These are phyloP conservation scores for Mimachlamys varia DNA, from an alignment of 2,888 invertebrate genomes.

Conservation along the genomic window DNA sequence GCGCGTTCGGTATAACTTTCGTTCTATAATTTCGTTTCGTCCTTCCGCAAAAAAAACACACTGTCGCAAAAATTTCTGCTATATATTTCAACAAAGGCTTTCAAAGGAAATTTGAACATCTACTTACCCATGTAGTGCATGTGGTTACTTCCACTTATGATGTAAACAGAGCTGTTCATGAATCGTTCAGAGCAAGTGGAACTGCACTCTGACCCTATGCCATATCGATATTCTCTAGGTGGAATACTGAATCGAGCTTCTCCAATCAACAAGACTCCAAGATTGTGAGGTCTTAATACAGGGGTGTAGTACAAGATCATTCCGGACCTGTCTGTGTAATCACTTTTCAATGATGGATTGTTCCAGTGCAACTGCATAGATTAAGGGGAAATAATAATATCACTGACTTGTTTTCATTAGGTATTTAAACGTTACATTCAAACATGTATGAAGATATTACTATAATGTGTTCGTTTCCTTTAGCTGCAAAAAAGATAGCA, in stretches of 20 bases:
- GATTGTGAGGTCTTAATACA: conserved; percentile 49
- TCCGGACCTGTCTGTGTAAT: conserved; percentile 54
- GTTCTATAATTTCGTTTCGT: too few species aligned
- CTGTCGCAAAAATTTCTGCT: too few species aligned
- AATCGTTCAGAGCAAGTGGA: conserved; percentile 44
- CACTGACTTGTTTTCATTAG: too few species aligned
- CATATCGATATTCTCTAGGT: conserved; percentile 42
- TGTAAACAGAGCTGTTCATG: conserved; percentile 48
- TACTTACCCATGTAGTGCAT: conserved; percentile 56
- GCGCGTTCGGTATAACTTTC: too few species aligned
- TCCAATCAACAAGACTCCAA: conserved; percentile 48
- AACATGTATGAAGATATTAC: too few species aligned
- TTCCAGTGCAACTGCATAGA: conserved; percentile 53
- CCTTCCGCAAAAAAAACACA: too few species aligned
- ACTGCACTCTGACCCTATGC: conserved; percentile 42
- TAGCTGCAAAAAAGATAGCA: too few species aligned
- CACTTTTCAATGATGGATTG: conserved; percentile 42
- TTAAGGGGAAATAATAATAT: background rate
- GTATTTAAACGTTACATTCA: too few species aligned
- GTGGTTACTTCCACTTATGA: conserved; percentile 48
- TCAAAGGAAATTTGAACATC: too few species aligned
- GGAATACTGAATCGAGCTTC: conserved; percentile 50
- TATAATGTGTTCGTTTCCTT: too few species aligned
- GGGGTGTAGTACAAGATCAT: conserved; percentile 53
- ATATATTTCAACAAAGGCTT: too few species aligned